Percentiles rank a stretch among this genome's conserved stretches.
phyloP scores from a whole-genome alignment of 2,113 vertebrate genomes.

The Fregata magnificens region DNA sequence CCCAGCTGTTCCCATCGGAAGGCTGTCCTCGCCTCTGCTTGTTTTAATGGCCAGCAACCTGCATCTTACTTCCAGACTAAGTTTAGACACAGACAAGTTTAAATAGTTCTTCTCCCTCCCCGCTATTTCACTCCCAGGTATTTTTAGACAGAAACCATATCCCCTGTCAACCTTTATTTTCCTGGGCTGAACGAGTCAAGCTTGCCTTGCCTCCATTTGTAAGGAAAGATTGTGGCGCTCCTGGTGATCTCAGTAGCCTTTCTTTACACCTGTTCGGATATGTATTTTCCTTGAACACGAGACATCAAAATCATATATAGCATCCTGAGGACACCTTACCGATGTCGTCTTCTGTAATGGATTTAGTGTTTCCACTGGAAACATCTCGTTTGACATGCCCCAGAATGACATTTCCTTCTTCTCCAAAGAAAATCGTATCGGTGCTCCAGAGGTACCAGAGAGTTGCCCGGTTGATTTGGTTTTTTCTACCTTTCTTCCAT shows the following conservation, averaged over 20 bases:
- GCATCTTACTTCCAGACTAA: slow-evolving; percentile 26
- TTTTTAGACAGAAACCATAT: slow-evolving; percentile 55
- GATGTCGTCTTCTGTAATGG: background rate
- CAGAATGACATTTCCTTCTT: background rate
- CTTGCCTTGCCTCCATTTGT: background rate
- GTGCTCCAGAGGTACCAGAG: background rate
- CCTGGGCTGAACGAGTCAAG: background rate
- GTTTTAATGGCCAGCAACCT: background rate
- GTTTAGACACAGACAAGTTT: slow-evolving; percentile 28
- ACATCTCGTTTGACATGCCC: background rate
- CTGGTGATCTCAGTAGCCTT: background rate
- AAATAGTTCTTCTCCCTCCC: slow-evolving; percentile 21
- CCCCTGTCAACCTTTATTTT: background rate
- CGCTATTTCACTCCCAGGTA: background rate
- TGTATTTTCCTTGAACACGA: background rate
- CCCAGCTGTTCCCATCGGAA: background rate
- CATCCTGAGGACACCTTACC: background rate
- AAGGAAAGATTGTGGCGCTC: background rate
- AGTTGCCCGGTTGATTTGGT: background rate
- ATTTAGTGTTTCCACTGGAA: background rate
- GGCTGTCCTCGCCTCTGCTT: background rate
- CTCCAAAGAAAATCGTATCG: rapidly evolving
- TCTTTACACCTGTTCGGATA: background rate
- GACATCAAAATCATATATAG: background rate
- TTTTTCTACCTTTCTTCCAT: background rate